Evolutionary conservation across 1,140 invertebrate genomes (phyloP).

Genomic region (Caenorhabditis latens): DNA sequence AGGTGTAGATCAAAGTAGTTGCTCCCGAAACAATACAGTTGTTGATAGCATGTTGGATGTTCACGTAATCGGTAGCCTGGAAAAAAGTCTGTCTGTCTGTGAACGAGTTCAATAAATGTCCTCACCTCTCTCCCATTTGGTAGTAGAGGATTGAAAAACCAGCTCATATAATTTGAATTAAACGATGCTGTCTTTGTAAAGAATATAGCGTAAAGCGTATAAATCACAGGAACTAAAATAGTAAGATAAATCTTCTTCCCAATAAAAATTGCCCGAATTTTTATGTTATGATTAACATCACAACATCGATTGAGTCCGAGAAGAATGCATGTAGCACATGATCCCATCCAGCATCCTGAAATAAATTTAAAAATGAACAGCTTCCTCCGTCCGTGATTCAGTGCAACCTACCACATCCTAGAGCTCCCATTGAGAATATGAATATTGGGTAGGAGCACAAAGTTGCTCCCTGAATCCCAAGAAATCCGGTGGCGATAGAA

Average conservation of each 20-base stretch:
- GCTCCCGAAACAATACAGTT: constrained; percentile 49
- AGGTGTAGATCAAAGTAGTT: constrained; percentile 49
- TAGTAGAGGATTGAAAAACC: constrained; percentile 63
- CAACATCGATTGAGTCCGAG: constrained; percentile 48
- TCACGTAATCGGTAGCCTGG: constrained; percentile 55
- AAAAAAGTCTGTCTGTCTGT: background rate
- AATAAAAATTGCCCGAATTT: constrained; percentile 1
- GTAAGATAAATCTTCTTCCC: constrained; percentile 7
- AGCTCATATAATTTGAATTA: constrained; percentile 50
- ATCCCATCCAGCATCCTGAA: constrained; percentile 55
- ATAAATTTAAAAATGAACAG: background rate
- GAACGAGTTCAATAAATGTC: background rate
- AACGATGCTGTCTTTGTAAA: constrained; percentile 58
- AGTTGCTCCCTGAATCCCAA: constrained; percentile 26
- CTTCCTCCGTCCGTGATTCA: background rate
- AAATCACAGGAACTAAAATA: constrained; percentile 24
- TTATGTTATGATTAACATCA: constrained; percentile 6
- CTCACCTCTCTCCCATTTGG: constrained; percentile 30
- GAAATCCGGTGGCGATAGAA: constrained; percentile 31
- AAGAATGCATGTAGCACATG: constrained; percentile 46
- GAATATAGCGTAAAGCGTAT: constrained; percentile 48
- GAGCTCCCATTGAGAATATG: constrained; percentile 29
- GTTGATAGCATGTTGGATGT: constrained; percentile 36
- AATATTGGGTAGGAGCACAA: constrained; percentile 50
- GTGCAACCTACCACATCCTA: constrained; percentile 44